A percentile compares a stretch with the other conserved stretches of the same genome.
Evolutionary conservation across 2,113 vertebrate genomes (phyloP).

Genomic region (Varanus komodoensis): DNA sequence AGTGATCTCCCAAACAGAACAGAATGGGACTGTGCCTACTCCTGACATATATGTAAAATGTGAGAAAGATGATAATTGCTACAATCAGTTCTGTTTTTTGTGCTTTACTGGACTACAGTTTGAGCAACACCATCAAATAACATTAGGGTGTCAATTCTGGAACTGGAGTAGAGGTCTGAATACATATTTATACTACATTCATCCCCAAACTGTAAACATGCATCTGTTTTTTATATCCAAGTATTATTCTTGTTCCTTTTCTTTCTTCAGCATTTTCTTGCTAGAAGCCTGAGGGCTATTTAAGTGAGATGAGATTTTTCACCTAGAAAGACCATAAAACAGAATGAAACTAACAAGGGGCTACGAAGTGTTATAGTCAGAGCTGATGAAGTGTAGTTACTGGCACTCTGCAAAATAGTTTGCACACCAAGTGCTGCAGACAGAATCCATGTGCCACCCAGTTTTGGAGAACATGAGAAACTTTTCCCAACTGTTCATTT

Average conservation of each 20-base stretch:
- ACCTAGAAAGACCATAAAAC: conserved; percentile 41
- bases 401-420: conserved; percentile 33
- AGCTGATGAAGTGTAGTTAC: conserved; percentile 55
- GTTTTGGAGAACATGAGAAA: background rate
- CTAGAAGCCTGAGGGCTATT: conserved; percentile 50
- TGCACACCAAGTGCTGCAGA: background rate
- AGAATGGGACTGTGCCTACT: conserved; percentile 19
- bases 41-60: background rate
- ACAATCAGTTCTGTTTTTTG: background rate
- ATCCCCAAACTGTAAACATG: fast-evolving
- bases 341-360: conserved; percentile 35
- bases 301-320: conserved; percentile 38
- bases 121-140: conserved; percentile 21
- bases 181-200: background rate
- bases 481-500: background rate
- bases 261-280: conserved; percentile 26
- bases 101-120: background rate
- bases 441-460: conserved; percentile 12
- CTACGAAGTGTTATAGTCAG: conserved; percentile 42
- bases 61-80: conserved; percentile 18
- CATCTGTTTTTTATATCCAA: conserved; percentile 31
- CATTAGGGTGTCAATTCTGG: background rate
- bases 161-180: conserved; percentile 11
- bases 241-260: conserved; percentile 24
- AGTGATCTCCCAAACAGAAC: conserved; percentile 18